A percentile compares a stretch with the other conserved stretches of the same genome.
Conservation (phyloP, 2,113 vertebrate species). For the Pogona vitticeps region DNA sequence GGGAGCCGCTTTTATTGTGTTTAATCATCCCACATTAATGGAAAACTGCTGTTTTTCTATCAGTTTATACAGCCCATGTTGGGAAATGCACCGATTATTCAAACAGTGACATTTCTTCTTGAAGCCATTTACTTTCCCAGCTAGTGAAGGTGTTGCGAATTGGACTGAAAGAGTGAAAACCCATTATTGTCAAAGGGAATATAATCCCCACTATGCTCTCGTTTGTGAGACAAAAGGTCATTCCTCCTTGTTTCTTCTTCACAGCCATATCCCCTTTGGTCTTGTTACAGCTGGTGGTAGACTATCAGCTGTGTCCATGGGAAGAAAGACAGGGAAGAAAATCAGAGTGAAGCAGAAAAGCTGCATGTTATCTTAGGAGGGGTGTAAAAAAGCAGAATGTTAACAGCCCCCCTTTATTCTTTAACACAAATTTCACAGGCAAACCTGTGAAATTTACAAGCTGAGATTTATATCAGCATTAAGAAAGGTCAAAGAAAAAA, state of each 20-base stretch:
- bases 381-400: background rate
- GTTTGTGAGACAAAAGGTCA: conserved; percentile 23
- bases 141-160: background rate
- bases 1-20: no score
- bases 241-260: background rate
- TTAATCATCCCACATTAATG: background rate
- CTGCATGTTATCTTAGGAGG: accelerated
- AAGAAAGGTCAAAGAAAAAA: conserved; percentile 23
- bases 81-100: background rate
- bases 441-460: conserved; percentile 40
- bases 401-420: background rate
- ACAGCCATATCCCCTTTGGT: conserved; percentile 1
- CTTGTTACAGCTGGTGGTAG: background rate
- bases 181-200: conserved; percentile 6
- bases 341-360: background rate
- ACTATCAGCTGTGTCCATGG: background rate
- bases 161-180: conserved; percentile 2
- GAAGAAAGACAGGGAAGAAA: background rate
- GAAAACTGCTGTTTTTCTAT: background rate
- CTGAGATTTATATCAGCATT: conserved; percentile 32
- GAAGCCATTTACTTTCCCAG: background rate
- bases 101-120: background rate
- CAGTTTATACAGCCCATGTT: background rate
- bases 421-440: conserved; percentile 7
- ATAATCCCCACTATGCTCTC: background rate